Evolutionary conservation across 2,113 vertebrate genomes (phyloP), one percentile per base, ranked within the genome.

Genomic region (Ornithorhynchus anatinus): DNA sequence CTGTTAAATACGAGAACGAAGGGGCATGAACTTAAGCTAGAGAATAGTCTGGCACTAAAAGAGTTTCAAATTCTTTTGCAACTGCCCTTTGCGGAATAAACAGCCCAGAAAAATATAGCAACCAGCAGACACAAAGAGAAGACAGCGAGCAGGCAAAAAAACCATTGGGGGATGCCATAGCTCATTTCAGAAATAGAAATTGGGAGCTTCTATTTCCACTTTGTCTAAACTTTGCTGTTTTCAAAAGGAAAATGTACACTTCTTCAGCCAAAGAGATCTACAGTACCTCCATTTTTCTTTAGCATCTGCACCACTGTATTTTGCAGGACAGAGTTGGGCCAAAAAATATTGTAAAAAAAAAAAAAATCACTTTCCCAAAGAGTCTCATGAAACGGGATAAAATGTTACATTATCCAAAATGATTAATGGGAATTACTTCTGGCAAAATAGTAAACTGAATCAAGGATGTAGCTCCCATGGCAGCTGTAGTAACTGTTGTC

Each of bases 1-100:
- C 84, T 91, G 92, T 92, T 94, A 93, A 94, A 87, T 84, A 89
- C 72, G 86, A 86, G 89, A 90, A 93, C 86, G 87, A 90, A 90
- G 83, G 91, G 92, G 89, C 91, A 88, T 89, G 92, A 93, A 94
- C 92, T 84, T 86, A 62, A 79, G 80, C 84, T 87, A 72, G 79
- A 86, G 80, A 80, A 87, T 88, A 89, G 86, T 80, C 86, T 84
- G 80, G 71, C 82, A 80, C 84, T 88, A 85, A 86, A 90, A 91
- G 86, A 89, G 84, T 84, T 91, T 88, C 87, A 82, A 88, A 72
- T 79, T 90, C 86, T 83, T 87, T 82, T 82, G 77, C 85, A 79
- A 81, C 57, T 89, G 88, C 67, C 86, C 90, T 92, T 90, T 85
- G 81, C 35, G 51, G 75, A 87, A 90, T 89, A 92, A 85, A 44